Conservation (phyloP, 2,888 invertebrate genomes). For the Trichopoda pennipes region DNA sequence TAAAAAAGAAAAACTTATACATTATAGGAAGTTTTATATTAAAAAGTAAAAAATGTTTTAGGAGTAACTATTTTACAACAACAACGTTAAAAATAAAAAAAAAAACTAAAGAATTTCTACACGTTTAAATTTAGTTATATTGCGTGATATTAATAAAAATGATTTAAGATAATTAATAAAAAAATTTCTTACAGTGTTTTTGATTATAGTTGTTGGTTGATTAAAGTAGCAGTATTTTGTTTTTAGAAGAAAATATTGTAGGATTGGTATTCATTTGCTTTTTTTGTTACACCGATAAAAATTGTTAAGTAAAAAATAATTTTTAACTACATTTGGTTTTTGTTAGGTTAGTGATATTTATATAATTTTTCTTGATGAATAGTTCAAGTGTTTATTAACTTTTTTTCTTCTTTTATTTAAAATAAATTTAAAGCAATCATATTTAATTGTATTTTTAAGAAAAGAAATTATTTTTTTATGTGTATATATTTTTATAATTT, state of each 20-base stretch:
- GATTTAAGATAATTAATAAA: not conserved
- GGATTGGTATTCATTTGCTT: constrained; percentile 13
- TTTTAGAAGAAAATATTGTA: not conserved
- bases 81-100: constrained; percentile 43
- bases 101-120: constrained; percentile 16
- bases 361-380: constrained; percentile 19
- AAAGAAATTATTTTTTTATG: constrained; percentile 4
- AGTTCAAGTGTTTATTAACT: constrained; percentile 20
- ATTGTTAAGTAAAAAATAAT: constrained; percentile 40
- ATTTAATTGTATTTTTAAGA: constrained; percentile 26
- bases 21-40: constrained; percentile 31
- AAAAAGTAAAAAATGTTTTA: constrained; percentile 21
- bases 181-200: constrained; percentile 6
- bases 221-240: constrained; percentile 8
- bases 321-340: constrained; percentile 39
- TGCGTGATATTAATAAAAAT: not conserved
- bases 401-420: constrained; percentile 21
- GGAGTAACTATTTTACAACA: constrained; percentile 42
- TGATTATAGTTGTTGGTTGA: constrained; percentile 7
- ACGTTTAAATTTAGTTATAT: constrained; percentile 2
- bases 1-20: constrained; percentile 40
- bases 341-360: constrained; percentile 3
- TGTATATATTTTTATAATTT: constrained; percentile 1
- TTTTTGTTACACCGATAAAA: constrained; percentile 47
- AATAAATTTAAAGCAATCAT: constrained; percentile 27